A percentile compares a stretch with the other conserved stretches of the same genome.
These are phyloP conservation scores for Leuctra nigra DNA, from an alignment of 2,888 invertebrate species.

Conservation along the genomic window DNA sequence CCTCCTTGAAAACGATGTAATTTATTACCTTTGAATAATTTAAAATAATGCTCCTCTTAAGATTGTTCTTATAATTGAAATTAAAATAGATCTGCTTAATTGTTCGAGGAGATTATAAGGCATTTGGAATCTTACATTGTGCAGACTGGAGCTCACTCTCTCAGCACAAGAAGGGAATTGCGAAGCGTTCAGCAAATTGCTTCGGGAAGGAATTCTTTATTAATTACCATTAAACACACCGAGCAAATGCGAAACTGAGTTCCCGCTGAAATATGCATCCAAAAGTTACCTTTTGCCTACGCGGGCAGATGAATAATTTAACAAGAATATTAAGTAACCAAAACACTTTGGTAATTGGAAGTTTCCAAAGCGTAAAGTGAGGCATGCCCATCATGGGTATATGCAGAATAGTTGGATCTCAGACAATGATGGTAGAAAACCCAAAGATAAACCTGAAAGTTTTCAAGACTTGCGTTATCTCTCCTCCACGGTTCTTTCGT, in stretches of 20 bases:
- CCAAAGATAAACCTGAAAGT: slow-evolving; percentile 1
- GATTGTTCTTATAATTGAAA: too few species aligned
- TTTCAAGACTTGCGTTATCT: slow-evolving; percentile 3
- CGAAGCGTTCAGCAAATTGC: slow-evolving; percentile 10
- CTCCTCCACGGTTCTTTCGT: slow-evolving; percentile 18
- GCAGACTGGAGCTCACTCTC: too few species aligned
- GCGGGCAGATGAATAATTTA: slow-evolving; percentile 4
- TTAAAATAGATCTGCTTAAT: too few species aligned
- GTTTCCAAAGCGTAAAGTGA: neutral
- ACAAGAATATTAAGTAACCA: slow-evolving; percentile 2
- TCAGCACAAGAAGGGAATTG: too few species aligned
- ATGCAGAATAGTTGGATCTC: neutral
- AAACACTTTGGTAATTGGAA: slow-evolving; percentile 17
- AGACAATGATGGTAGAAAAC: slow-evolving; percentile 10
- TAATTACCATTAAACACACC: slow-evolving; percentile 3
- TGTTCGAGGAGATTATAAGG: too few species aligned
- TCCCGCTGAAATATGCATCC: neutral
- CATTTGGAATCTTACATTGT: too few species aligned
- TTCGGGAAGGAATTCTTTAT: neutral
- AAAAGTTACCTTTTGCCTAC: too few species aligned
- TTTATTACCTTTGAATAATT: too few species aligned
- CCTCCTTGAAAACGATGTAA: too few species aligned
- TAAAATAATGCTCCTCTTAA: too few species aligned
- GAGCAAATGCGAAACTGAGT: neutral
- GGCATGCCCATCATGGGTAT: neutral